Evolutionary conservation across 1,140 invertebrate genomes (phyloP), one percentile per base, ranked within the genome.

Genomic region (Drosophila pallidifrons): DNA sequence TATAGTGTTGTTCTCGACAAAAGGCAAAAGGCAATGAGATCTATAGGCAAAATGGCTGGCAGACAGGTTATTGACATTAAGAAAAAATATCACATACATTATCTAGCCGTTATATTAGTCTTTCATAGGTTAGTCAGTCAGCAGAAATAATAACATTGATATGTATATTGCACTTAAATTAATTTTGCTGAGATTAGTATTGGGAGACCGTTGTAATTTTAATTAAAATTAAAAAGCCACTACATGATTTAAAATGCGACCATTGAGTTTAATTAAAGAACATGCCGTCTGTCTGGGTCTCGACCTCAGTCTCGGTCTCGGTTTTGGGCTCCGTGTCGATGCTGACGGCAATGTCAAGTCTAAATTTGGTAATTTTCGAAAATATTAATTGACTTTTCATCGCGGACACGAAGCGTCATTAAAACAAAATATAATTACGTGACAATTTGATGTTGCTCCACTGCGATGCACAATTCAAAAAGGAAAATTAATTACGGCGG

Each of bases 341-440:
- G 13, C 28, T 30, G 38, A 46, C 35, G 35, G 15, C 28, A 32
- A 60, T 69, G 65, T 72, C 60, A 65, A 79, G 74, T 88, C 77
- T 75, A 78, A 83, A 83, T 83, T 55, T 77, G 76, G 67, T 68
- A 69, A 69, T 65, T 79, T 74, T 68, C 67, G 51, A 67, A 82
- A 86, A 80, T 88, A 85, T 89, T 89, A 89, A 89, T 89, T 89
- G 85, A 89, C 85, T 90, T 89, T 87, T 89, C 57, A 72, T 79
- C 75, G 80, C 72, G 57, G 61, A 77, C 65, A 67, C 75, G 55
- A 75, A 75, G 81, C 81, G 85, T 89, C 81, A 89, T 89, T 89
- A 90, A 81, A 71, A 77, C 75, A 89, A 55, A 89, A 89, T 89
- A 89, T 89, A 89, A 89, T 89, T 89, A 89, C 85, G 85, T 89